These are phyloP conservation scores for Ictidomys tridecemlineatus DNA, from an alignment of 2,113 vertebrate species.

Conservation along the genomic window DNA sequence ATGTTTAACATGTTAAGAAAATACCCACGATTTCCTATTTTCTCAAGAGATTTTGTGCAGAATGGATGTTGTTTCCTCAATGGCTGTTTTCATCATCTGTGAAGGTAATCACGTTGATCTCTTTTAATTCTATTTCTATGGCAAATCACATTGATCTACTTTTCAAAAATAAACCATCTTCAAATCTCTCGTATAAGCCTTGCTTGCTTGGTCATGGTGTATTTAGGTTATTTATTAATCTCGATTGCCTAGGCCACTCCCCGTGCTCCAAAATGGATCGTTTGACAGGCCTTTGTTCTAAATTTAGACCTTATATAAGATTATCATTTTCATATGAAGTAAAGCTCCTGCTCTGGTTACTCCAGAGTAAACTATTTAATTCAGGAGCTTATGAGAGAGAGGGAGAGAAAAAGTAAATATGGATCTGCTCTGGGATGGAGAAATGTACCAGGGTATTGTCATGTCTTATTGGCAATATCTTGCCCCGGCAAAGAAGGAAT, in stretches of 20 bases:
- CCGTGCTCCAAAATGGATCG: not conserved
- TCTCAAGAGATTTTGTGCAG: not conserved
- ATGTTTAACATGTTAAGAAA: not conserved
- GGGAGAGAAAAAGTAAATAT: no score
- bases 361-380: not conserved
- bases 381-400: not conserved
- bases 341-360: not conserved
- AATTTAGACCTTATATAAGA: not conserved
- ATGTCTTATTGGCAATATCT: not conserved
- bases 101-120: not conserved
- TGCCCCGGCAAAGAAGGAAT: not conserved
- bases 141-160: not conserved
- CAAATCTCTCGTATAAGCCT: not conserved
- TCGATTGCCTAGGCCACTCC: not conserved
- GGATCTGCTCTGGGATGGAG: not conserved
- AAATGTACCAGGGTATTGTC: not conserved
- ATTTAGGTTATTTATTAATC: conserved; percentile 1
- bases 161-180: not conserved
- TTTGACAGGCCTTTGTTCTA: not conserved
- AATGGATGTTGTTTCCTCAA: not conserved
- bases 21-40: not conserved
- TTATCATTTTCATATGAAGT: not conserved
- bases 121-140: not conserved
- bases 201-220: not conserved
- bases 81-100: not conserved